Base-by-base conservation (phyloP, 2,113 vertebrate genomes). In the Saimiri boliviensis region DNA sequence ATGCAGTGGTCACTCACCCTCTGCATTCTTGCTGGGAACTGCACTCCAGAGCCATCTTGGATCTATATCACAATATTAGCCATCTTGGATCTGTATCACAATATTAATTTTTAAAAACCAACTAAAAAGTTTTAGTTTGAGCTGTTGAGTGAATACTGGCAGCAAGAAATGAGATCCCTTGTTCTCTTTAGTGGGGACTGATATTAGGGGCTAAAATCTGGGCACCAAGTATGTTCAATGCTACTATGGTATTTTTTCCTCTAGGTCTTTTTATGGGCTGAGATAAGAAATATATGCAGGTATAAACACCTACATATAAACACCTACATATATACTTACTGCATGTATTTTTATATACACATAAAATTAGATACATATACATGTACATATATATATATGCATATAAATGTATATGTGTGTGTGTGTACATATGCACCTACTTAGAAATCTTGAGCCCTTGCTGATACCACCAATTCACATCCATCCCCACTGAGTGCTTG, bases 81-180 rank as follows among this genome's bases (percentile, higher is more conserved):
- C 16, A 52, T 52, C 52, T 52, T 52, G 16, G 52, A 52, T 52
- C 4, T 52, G 17, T 17, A 17, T 17, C 52, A 52, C 25, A 16
- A 82, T 30, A 25, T n/a, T 86, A 30, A 80, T 58, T 63, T 73
- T 76, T 7, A 56, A 84, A 77, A 85, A 13, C 25, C 74, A 58
- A 79, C 89, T 89, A 13, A 77, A 94, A 83, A 94, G 70, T 45
- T 85, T 79, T 63, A 89, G 14, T 84, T 58, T 87, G 60, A 90
- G 19, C 40, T 37, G 9, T 30, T 86, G 27, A 77, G 9, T 93
- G 27, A 96, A 80, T 40, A 74, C 14, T 45, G 19, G 6, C 89
- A 19, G 32, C 71, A 80, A 79, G 70, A 6, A 93, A 49, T 30
- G n/a, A 54, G 54, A 58, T 90, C 77, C 13, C 27, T 58, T 42